Evolutionary conservation across 2,888 invertebrate genomes (phyloP).

Genomic region (Xanthia togata): DNA sequence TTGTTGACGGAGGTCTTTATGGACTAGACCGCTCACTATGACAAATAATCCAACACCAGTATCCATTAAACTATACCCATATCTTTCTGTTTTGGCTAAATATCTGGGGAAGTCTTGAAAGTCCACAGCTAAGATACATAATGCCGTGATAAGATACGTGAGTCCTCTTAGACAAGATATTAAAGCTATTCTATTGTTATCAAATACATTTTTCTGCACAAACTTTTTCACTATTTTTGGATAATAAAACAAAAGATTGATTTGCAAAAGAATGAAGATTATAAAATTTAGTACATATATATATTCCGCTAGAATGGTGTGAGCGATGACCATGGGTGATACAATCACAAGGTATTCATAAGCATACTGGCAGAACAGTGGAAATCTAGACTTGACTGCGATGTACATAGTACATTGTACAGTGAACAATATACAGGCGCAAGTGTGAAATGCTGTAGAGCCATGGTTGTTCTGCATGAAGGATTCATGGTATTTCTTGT

Average conservation of each 20-base stretch:
- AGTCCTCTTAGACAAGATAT: slow-evolving; percentile 93
- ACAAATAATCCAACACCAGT: slow-evolving; percentile 97
- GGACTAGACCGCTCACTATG: slow-evolving; percentile 94
- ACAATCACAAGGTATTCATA: slow-evolving; percentile 91
- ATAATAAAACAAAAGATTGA: slow-evolving; percentile 64
- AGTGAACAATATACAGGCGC: slow-evolving; percentile 83
- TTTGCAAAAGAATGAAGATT: slow-evolving; percentile 70
- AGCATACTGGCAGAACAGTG: slow-evolving; percentile 74
- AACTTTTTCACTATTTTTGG: slow-evolving; percentile 60
- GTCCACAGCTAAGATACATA: slow-evolving; percentile 98
- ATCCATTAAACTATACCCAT: slow-evolving; percentile 98
- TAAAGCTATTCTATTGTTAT: slow-evolving; percentile 75
- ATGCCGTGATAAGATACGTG: slow-evolving; percentile 93
- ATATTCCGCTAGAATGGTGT: slow-evolving; percentile 88
- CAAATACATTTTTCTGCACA: slow-evolving; percentile 66
- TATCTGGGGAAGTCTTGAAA: slow-evolving; percentile 96
- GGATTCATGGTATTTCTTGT: slow-evolving; percentile 87
- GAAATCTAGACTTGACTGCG: slow-evolving; percentile 68
- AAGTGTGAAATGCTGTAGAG: slow-evolving; percentile 88
- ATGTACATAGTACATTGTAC: slow-evolving; percentile 80
- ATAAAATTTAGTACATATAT: slow-evolving; percentile 78
- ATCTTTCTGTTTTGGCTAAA: slow-evolving; percentile 96
- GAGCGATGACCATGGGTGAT: slow-evolving; percentile 89
- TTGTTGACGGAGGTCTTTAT: slow-evolving; percentile 81
- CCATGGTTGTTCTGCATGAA: slow-evolving; percentile 90